These are phyloP conservation scores for Lontra canadensis DNA, from an alignment of 2,113 vertebrate genomes.

Conservation along the genomic window DNA sequence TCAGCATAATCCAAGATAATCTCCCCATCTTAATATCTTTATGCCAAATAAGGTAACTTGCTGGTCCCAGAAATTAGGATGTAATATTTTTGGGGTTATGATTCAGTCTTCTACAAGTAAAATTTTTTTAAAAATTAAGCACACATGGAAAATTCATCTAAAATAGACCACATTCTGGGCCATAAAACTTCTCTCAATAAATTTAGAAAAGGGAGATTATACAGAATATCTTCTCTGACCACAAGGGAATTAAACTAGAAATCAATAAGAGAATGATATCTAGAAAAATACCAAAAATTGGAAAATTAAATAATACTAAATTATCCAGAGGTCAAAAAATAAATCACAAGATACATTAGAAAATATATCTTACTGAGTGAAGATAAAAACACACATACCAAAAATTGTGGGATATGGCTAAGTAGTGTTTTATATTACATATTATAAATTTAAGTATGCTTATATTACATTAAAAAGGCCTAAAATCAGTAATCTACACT, in stretches of 20 bases:
- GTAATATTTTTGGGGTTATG: not conserved
- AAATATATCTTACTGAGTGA: not conserved
- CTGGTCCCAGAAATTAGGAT: not conserved
- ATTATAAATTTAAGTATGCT: not conserved
- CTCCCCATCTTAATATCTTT: not conserved
- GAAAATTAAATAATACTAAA: not conserved
- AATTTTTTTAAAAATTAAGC: not conserved
- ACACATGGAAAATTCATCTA: not conserved
- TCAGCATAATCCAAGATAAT: not conserved
- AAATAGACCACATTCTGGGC: not conserved
- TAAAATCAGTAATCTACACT: not conserved
- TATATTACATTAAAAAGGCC: not conserved
- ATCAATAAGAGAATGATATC: not conserved
- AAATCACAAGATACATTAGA: not conserved
- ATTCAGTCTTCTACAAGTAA: not conserved
- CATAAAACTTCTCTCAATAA: slow-evolving; percentile 22
- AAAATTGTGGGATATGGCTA: not conserved
- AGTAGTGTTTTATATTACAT: not conserved
- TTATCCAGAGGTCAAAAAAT: not conserved
- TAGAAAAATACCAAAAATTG: not conserved
- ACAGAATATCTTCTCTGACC: not conserved
- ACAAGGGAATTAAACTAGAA: not conserved
- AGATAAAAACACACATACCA: not conserved
- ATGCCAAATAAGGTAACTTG: slow-evolving; percentile 33
- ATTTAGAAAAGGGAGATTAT: not conserved